These are phyloP conservation scores for Selenia dentaria DNA, from an alignment of 2,888 invertebrate genomes.

Conservation along the genomic window DNA sequence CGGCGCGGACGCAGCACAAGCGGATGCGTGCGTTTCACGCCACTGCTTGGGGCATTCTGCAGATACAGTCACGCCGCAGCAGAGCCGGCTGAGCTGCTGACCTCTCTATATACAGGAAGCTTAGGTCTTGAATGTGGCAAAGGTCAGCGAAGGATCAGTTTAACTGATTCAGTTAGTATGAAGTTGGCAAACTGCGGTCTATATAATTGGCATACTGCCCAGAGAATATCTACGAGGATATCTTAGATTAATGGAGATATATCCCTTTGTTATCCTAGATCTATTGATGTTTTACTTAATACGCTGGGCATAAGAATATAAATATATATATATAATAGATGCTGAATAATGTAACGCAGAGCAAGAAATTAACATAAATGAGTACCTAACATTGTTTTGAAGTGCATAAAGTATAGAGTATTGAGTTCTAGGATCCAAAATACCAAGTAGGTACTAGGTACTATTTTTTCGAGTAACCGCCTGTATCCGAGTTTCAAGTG, in stretches of 20 bases:
- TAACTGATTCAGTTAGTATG: no score
- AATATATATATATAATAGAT: no score
- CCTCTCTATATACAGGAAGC: conserved; percentile 63
- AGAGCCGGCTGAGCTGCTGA: conserved; percentile 41
- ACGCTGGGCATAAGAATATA: no score
- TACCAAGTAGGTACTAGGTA: no score
- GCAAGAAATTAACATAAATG: no score
- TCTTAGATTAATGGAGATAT: conserved; percentile 3
- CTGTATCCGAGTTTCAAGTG: no score
- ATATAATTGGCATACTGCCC: conserved; percentile 20
- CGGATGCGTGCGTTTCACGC: conserved; percentile 40
- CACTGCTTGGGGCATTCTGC: conserved; percentile 49
- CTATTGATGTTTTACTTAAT: neutral
- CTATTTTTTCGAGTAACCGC: no score
- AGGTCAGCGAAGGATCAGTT: conserved; percentile 34
- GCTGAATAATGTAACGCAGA: neutral
- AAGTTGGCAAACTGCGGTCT: neutral
- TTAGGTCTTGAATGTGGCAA: conserved; percentile 49
- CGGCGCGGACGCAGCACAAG: conserved; percentile 36
- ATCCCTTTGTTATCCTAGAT: conserved; percentile 1
- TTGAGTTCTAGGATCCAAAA: no score
- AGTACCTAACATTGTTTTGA: no score
- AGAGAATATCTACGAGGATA: conserved; percentile 10
- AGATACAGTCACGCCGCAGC: neutral
- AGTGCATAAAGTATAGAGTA: no score